Base-by-base conservation (phyloP, 2,888 invertebrate genomes). In the Pimpla rufipes region DNA sequence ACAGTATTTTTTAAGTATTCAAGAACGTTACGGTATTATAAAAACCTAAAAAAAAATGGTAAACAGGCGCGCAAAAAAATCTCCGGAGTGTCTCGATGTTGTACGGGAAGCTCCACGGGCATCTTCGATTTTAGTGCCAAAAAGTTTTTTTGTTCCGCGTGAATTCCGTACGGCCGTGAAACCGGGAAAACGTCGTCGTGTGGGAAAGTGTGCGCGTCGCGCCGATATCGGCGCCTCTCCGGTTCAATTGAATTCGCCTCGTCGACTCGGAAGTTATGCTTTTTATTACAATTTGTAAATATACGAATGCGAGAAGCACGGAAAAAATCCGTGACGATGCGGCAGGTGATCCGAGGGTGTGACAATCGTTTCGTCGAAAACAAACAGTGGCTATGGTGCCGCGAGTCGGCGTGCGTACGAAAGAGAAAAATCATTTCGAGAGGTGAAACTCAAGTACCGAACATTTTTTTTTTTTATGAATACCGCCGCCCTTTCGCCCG, bases 241-340 rank as follows among this genome's bases (percentile, higher is more conserved):
- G 1, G 50, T 59, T 13, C 13, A 55, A 62, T 73, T 68, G 42
- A 80, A 77, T 76, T 77, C 59, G 76, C 71, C 57, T 62, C 21
- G 59, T 83, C 76, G 76, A 68, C 76, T 83, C 67, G 71, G 62
- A 76, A 67, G 37, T 79, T 77, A 73, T 71, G 42, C 23, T 79
- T 83, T 75, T 83, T 77, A 79, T 77, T 83, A 83, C 67, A 79
- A 80, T 77, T 77, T 80, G 79, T 83, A 83, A 80, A 79, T 83
- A 79, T 67, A 70, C 77, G 80, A 83, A 77, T 78, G 77, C 37
- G 50, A 77, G 74, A 47, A 57, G 68, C 18, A 45, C 42, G 64
- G 45, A 35, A 21, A 35, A 21, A 37, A 75, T 35, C 47, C 45
- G 79, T 67, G 68, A 62, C 62, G 16, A 64, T 77, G 50, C 23